Conservation (phyloP, 2,797 vertebrate genomes). For the Typhlichthys eigenmanni region DNA sequence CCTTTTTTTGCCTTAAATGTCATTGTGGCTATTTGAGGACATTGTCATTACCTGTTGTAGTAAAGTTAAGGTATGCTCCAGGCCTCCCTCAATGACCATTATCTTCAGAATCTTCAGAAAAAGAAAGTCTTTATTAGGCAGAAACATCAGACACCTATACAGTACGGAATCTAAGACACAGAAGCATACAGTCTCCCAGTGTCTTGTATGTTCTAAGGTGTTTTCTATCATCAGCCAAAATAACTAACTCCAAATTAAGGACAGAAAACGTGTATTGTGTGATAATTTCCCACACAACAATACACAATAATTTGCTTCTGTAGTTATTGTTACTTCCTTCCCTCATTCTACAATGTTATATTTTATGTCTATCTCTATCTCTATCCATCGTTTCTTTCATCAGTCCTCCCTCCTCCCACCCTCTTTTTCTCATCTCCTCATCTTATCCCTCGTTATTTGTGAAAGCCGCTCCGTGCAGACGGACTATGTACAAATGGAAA, state of each 20-base stretch:
- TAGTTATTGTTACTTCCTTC: no score
- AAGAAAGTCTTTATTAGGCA: neutral
- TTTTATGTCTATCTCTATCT: neutral
- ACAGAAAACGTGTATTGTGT: neutral
- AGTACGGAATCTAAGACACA: neutral
- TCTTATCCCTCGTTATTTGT: neutral
- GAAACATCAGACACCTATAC: neutral
- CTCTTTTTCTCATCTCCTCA: neutral
- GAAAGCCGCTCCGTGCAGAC: neutral
- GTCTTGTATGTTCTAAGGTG: no score
- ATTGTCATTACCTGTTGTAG: neutral
- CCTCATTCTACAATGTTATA: neutral
- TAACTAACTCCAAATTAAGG: neutral
- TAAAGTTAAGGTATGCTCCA: slow-evolving; percentile 17
- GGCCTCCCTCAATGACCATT: slow-evolving; percentile 13
- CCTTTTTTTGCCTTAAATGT: neutral
- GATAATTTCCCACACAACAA: no score
- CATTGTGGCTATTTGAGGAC: slow-evolving; percentile 13
- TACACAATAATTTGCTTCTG: no score
- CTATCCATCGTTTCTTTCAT: neutral
- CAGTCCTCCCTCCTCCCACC: neutral
- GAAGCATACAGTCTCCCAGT: neutral
- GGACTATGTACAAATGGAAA: slow-evolving; percentile 18
- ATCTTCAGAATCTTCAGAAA: neutral
- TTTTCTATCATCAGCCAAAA: neutral